phyloP scores from a whole-genome alignment of 2,113 vertebrate species.

The Poeciliopsis occidentalis region DNA sequence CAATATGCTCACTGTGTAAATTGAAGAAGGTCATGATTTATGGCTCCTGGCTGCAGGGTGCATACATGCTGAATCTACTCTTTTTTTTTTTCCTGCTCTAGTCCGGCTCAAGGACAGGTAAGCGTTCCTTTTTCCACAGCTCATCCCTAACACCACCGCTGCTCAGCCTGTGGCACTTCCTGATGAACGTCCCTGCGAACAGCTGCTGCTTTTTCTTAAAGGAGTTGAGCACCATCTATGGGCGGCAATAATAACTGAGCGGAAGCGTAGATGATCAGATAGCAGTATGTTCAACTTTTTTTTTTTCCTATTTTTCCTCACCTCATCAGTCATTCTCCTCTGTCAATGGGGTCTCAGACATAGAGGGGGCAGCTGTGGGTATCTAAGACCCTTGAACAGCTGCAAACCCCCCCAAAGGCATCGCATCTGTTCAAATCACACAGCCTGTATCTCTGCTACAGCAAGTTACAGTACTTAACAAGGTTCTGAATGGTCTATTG shows the following conservation, averaged over 20 bases:
- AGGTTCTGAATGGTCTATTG: conserved; percentile 55
- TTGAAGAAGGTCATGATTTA: conserved; percentile 79
- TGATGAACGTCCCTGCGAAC: conserved; percentile 61
- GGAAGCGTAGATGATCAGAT: conserved; percentile 1
- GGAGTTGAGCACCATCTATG: conserved; percentile 73
- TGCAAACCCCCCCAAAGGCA: conserved; percentile 68
- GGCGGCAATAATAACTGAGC: conserved; percentile 30
- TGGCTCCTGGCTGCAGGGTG: conserved; percentile 54
- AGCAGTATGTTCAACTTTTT: not conserved
- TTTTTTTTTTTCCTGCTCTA: conserved; percentile 11
- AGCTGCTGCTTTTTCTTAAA: conserved; percentile 47
- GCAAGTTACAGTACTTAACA: conserved; percentile 47
- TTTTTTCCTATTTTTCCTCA: conserved; percentile 25
- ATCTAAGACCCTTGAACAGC: conserved; percentile 62
- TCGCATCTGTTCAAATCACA: conserved; percentile 61
- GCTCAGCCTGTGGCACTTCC: conserved; percentile 54
- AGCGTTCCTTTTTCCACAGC: conserved; percentile 70
- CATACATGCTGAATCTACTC: conserved; percentile 78
- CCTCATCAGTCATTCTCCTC: conserved; percentile 59
- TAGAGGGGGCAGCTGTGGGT: conserved; percentile 66
- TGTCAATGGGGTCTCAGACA: conserved; percentile 36
- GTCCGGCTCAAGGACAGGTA: conserved; percentile 79
- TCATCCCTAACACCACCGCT: conserved; percentile 49
- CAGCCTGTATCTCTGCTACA: conserved; percentile 29
- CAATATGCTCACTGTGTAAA: conserved; percentile 78